A percentile compares a stretch with the other conserved stretches of the same genome.
These are phyloP conservation scores for Mycteria americana DNA, from an alignment of 2,797 vertebrate species.

Conservation along the genomic window DNA sequence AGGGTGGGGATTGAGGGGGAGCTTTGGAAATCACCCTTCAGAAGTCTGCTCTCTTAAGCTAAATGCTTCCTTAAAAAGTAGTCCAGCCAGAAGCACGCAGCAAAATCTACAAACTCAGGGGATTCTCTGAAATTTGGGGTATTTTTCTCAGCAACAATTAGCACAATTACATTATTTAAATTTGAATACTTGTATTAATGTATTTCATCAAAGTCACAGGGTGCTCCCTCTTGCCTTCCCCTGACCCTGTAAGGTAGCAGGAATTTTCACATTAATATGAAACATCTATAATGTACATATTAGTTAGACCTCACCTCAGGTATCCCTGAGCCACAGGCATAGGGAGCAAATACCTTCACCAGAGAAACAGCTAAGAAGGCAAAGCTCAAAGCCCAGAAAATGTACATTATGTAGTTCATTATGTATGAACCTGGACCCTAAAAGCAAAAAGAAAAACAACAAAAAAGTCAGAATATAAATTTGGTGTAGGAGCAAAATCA, in stretches of 20 bases:
- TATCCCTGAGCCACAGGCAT: slow-evolving; percentile 97
- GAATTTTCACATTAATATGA: neutral
- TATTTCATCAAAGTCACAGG: neutral
- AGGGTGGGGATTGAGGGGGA: neutral
- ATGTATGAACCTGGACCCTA: slow-evolving; percentile 99
- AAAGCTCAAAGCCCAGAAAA: slow-evolving; percentile 96
- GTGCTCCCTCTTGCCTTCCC: neutral
- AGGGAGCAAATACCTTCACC: slow-evolving; percentile 96
- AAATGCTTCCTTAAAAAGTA: neutral
- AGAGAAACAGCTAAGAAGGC: slow-evolving; percentile 96
- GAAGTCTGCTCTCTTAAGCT: neutral
- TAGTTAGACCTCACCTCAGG: slow-evolving; percentile 87
- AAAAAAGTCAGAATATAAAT: neutral
- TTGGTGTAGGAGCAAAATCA: neutral
- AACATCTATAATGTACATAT: neutral
- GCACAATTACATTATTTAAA: neutral
- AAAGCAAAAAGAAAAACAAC: neutral
- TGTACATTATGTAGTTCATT: slow-evolving; percentile 99
- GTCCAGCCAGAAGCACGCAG: neutral
- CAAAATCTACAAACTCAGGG: neutral
- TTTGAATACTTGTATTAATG: neutral
- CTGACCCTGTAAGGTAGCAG: neutral
- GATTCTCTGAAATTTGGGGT: neutral
- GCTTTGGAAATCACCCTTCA: neutral
- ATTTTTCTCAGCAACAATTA: neutral